A percentile compares a stretch with the other conserved stretches of the same genome.
Evolutionary conservation across 2,888 invertebrate species (phyloP).

Genomic region (Argyresthia albistria): DNA sequence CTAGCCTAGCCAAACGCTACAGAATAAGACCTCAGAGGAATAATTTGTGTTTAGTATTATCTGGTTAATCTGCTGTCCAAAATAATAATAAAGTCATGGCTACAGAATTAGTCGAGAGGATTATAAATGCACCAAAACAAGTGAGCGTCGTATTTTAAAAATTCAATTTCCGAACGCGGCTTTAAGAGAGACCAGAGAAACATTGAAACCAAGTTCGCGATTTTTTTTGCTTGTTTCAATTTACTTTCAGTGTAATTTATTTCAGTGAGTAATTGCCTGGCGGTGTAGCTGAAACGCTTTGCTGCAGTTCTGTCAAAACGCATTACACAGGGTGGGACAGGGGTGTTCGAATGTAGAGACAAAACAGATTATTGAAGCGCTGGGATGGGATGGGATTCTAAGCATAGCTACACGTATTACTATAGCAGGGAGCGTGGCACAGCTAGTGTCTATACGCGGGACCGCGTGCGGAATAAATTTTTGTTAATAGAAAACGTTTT

Average conservation of each 20-base stretch:
- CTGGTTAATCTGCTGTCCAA: background rate
- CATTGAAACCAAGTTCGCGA: constrained; percentile 16
- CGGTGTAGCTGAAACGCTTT: constrained; percentile 8
- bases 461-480: constrained; percentile 62
- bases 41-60: background rate
- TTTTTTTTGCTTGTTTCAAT: constrained; percentile 18
- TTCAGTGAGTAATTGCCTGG: constrained; percentile 18
- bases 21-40: background rate
- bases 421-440: background rate
- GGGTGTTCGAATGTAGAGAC: background rate
- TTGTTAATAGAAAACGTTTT: constrained; percentile 67
- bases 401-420: background rate
- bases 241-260: constrained; percentile 8
- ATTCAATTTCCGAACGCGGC: constrained; percentile 2
- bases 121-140: background rate
- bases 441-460: constrained; percentile 35
- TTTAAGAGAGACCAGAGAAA: background rate
- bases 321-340: background rate
- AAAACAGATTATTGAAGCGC: background rate
- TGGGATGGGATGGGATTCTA: background rate
- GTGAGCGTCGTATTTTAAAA: constrained; percentile 1
- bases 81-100: background rate
- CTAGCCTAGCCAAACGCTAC: background rate
- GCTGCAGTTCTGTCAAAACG: constrained; percentile 13
- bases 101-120: background rate